Evolutionary conservation across 2,888 invertebrate genomes (phyloP).

Genomic region (Ormia ochracea): DNA sequence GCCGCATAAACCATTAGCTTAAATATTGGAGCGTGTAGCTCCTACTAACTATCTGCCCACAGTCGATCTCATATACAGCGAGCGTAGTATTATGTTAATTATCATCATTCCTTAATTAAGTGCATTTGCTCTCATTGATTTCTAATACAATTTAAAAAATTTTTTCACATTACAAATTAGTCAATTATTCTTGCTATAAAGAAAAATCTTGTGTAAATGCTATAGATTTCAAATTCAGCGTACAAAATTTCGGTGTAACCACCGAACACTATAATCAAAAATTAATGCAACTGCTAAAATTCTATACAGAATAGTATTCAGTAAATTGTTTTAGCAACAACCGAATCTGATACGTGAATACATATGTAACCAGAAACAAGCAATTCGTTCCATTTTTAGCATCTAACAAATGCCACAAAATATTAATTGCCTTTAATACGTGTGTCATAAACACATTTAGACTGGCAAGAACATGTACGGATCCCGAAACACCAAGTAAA

Average conservation of each 20-base stretch:
- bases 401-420: conserved; percentile 13
- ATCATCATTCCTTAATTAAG: too few relatives aligned
- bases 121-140: too few relatives aligned
- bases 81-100: too few relatives aligned
- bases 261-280: background rate
- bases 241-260: background rate
- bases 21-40: too few relatives aligned
- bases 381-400: background rate
- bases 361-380: background rate
- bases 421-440: conserved; percentile 45
- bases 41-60: too few relatives aligned
- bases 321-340: background rate
- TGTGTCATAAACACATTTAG: conserved; percentile 31
- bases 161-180: too few relatives aligned
- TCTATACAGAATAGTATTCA: background rate
- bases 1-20: too few relatives aligned
- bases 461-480: background rate
- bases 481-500: conserved; percentile 19
- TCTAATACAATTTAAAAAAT: too few relatives aligned
- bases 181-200: too few relatives aligned
- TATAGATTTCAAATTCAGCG: too few relatives aligned
- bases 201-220: too few relatives aligned
- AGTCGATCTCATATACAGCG: too few relatives aligned
- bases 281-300: background rate
- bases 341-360: background rate